These are phyloP conservation scores for Podargus strigoides DNA, from an alignment of 2,797 vertebrate genomes.

Conservation along the genomic window DNA sequence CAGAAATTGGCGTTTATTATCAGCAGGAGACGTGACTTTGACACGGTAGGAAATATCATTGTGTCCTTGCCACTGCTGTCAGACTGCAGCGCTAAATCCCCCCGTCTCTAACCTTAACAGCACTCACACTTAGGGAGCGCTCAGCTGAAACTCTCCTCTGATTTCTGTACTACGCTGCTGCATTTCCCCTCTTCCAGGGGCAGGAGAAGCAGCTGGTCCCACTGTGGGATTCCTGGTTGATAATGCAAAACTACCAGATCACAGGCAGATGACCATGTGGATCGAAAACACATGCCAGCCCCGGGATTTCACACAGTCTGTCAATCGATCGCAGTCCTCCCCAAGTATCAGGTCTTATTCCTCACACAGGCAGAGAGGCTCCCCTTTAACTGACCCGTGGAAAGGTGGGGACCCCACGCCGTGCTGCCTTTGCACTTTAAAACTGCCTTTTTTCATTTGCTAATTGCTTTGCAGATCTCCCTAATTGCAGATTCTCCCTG, in stretches of 20 bases:
- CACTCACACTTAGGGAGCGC: neutral
- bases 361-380: neutral
- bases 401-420: neutral
- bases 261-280: neutral
- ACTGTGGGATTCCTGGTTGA: neutral
- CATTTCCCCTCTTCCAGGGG: neutral
- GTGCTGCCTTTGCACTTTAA: neutral
- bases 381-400: neutral
- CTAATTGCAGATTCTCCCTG: neutral
- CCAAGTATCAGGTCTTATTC: neutral
- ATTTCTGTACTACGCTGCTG: neutral
- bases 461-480: neutral
- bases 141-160: conserved; percentile 7
- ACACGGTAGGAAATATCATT: neutral
- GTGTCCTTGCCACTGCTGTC: neutral
- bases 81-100: neutral
- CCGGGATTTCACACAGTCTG: neutral
- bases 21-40: neutral
- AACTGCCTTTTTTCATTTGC: neutral
- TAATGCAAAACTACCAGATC: neutral
- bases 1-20: neutral
- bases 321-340: neutral
- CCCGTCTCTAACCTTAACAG: neutral
- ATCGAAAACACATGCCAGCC: neutral
- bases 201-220: neutral